These are phyloP conservation scores for Hoplostethus atlanticus DNA, from an alignment of 2,797 vertebrate genomes.

Conservation along the genomic window DNA sequence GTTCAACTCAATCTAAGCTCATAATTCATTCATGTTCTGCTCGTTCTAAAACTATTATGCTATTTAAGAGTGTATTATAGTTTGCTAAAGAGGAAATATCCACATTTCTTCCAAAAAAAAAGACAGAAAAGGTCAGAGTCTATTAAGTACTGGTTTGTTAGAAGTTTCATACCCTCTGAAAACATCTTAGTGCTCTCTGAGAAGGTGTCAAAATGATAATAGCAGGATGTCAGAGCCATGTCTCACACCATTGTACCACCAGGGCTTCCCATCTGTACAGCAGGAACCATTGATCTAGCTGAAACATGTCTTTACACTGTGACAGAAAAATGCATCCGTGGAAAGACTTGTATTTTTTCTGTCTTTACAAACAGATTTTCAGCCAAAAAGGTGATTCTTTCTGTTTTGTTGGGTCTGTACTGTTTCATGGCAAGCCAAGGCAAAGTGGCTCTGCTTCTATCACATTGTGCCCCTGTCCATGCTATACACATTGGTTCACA, in stretches of 20 bases:
- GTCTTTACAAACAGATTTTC: slow-evolving; percentile 16
- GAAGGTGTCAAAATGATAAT: background rate
- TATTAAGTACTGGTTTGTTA: background rate
- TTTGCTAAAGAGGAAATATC: background rate
- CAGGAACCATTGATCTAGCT: background rate
- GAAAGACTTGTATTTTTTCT: background rate
- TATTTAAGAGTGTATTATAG: background rate
- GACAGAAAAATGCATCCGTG: slow-evolving; percentile 2
- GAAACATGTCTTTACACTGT: slow-evolving; percentile 8
- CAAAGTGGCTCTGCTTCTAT: background rate
- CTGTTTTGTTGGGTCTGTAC: too few relatives aligned
- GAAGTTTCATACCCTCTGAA: background rate
- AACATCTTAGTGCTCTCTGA: slow-evolving; percentile 10
- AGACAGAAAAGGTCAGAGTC: background rate
- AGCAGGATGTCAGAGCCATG: background rate
- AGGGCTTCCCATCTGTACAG: background rate
- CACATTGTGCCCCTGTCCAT: too few relatives aligned
- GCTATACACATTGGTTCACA: background rate
- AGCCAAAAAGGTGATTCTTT: background rate
- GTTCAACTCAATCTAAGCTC: too few relatives aligned
- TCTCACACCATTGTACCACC: background rate
- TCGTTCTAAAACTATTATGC: slow-evolving; percentile 21
- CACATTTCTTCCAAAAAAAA: too few relatives aligned
- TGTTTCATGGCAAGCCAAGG: slow-evolving; percentile 1
- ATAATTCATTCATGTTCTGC: slow-evolving; percentile 5